phyloP scores from a whole-genome alignment of 2,888 invertebrate genomes.

The Yponomeuta plumbellus region DNA sequence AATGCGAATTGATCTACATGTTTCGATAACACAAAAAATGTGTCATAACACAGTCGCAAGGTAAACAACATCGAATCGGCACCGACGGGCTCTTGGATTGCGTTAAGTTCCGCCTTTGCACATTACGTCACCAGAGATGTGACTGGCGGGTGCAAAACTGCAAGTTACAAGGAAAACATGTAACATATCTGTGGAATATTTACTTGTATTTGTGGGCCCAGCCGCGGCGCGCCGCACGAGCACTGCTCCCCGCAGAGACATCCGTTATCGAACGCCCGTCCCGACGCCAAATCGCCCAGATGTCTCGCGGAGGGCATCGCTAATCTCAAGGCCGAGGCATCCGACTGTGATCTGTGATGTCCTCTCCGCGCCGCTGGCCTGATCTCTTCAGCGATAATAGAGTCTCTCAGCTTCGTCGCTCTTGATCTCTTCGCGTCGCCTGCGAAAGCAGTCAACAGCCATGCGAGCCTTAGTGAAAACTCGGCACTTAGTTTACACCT shows the following conservation, averaged over 20 bases:
- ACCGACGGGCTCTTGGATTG: not conserved
- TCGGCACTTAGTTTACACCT: constrained; percentile 94
- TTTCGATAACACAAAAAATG: not conserved
- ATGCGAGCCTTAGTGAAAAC: constrained; percentile 96
- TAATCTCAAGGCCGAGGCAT: constrained; percentile 83
- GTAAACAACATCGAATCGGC: constrained; percentile 11
- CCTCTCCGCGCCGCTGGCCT: constrained; percentile 64
- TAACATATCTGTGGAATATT: not conserved
- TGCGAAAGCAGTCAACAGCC: constrained; percentile 96
- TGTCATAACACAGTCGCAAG: constrained; percentile 6
- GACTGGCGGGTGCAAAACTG: not conserved
- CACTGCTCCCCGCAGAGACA: constrained; percentile 93
- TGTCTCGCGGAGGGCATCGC: constrained; percentile 79
- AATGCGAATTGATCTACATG: constrained; percentile 2
- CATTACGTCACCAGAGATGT: not conserved
- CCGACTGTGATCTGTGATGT: constrained; percentile 84
- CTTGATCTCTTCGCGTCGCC: constrained; percentile 74
- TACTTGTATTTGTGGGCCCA: constrained; percentile 69
- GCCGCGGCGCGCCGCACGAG: constrained; percentile 67
- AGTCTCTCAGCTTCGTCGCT: constrained; percentile 60
- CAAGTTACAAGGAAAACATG: not conserved
- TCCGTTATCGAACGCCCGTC: constrained; percentile 97
- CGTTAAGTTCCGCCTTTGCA: constrained; percentile 1
- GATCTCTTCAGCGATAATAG: constrained; percentile 66
- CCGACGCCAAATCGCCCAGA: constrained; percentile 94